phyloP scores from a whole-genome alignment of 2,888 invertebrate species.

The Xylota segnis region DNA sequence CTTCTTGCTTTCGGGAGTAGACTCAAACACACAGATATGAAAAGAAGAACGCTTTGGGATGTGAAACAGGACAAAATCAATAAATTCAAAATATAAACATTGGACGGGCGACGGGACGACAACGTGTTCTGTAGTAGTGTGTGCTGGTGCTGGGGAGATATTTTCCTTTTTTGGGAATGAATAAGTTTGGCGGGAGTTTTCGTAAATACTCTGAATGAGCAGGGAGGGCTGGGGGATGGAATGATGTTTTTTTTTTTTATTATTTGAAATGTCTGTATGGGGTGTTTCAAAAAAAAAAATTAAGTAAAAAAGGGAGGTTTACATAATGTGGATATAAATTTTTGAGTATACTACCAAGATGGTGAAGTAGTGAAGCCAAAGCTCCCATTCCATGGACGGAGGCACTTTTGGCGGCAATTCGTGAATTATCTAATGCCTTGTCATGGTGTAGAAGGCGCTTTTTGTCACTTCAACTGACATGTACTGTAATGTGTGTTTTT shows the following conservation, averaged over 20 bases:
- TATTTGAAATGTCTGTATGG: conserved; percentile 25
- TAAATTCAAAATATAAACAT: conserved; percentile 72
- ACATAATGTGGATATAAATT: conserved; percentile 16
- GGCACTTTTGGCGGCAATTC: conserved; percentile 46
- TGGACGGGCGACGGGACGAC: conserved; percentile 13
- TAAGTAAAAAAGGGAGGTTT: conserved; percentile 1
- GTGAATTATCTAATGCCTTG: conserved; percentile 5
- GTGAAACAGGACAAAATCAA: conserved; percentile 72
- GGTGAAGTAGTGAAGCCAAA: neutral
- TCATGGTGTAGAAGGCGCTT: neutral
- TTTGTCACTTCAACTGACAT: neutral
- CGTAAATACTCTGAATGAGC: conserved; percentile 49
- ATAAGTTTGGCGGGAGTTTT: conserved; percentile 70
- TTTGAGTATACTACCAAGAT: neutral
- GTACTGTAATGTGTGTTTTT: neutral
- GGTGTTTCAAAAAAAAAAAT: conserved; percentile 19
- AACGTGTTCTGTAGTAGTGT: conserved; percentile 38
- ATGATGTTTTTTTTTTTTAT: neutral
- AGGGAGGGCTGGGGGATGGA: neutral
- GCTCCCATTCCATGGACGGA: conserved; percentile 14
- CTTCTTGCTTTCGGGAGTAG: conserved; percentile 5
- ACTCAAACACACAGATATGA: conserved; percentile 4
- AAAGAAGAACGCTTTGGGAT: conserved; percentile 62
- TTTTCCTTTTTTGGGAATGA: conserved; percentile 33
- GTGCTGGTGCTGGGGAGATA: conserved; percentile 3